Evolutionary conservation across 2,797 vertebrate species (phyloP), one percentile per base, ranked within the genome.

Genomic region (Glyptemys insculpta): DNA sequence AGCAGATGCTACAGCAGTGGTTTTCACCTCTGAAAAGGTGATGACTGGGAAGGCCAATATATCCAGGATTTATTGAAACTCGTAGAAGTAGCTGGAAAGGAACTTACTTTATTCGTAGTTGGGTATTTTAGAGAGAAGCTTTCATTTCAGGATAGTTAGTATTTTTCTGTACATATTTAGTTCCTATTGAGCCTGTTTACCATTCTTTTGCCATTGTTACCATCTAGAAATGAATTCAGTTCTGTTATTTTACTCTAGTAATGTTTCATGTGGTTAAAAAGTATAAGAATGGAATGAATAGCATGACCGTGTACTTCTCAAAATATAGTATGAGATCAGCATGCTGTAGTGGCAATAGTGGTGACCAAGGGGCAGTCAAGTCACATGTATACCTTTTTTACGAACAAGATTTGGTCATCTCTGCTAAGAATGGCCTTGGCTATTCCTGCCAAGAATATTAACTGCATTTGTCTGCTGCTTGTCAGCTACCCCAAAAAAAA

Each of bases 301-400:
- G 72, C 6, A 25, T 44, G 37, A 74, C 12, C 25, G 0, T 25
- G 25, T 27, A 25, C 41, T 27, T 27, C 41, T 76, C 41, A 44
- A 44, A 1, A 54, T 78, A 2, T 84, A 15, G 8, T 4, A 5
- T 4, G 3, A 3, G n/a, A 47, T 53, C 29, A 86, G 9, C 49
- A 1, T 1, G 0, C 15, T 68, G 87, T 23, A 37, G 31, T 88
- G 3, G 23, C 25, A 0, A 5, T 37, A 68, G 16, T 19, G 34
- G n/a, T 92, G 31, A 25, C 57, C 85, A 82, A 76, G 11, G 41
- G 14, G 37, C 72, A 27, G 23, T 76, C 72, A 76, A 47, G 23
- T 76, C 41, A 76, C 72, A 47, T 44, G 8, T 76, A 27, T 27
- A 4, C 23, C 72, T 27, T 76, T 76, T 76, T 76, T 76, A 44